Evolutionary conservation across 2,888 invertebrate species (phyloP), one percentile per base, ranked within the genome.

Genomic region (Stenichneumon culpator): DNA sequence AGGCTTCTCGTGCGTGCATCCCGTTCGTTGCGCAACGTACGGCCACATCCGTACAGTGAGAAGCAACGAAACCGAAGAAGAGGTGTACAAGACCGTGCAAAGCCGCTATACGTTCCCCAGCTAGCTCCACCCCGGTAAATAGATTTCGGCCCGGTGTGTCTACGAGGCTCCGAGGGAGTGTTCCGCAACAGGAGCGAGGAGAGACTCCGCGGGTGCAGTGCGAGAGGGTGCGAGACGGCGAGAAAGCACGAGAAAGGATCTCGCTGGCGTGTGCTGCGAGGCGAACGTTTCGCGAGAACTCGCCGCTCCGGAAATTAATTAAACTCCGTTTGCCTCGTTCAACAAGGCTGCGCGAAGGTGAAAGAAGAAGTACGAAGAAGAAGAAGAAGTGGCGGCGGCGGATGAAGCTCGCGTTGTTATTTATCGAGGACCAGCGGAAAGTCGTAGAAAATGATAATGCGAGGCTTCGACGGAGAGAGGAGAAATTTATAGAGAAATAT

Each of bases 271-370:
- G 65, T 74, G 77, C 73, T 72, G 65, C 73, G 79, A 82, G 69
- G 82, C 67, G 68, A 81, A 79, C 44, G 68, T n/a, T 60, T 3
- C 57, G 19, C 73, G 73, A 65, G 68, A 72, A 60, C 74, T 68
- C 72, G 25, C 50, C 80, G 67, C 73, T 79, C 79, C 70, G 65
- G 82, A 86, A 86, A 86, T 86, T 86, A 86, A 86, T 86, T 82
- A 86, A 86, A 80, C 77, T 80, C 80, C 68, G 39, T 36, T 79
- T 44, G 72, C 67, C 75, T 79, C 74, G 79, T 75, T 82, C 67
- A 70, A 79, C 67, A 63, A 78, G 52, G 73, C 69, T 68, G 65
- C 25, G 39, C 14, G 65, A 81, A 68, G 82, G 70, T 86, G 86
- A 87, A 87, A 74, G 82, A 79, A 79, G 28, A 79, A 72, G 22